Evolutionary conservation across 2,113 vertebrate species (phyloP).

Genomic region (Cebus imitator): DNA sequence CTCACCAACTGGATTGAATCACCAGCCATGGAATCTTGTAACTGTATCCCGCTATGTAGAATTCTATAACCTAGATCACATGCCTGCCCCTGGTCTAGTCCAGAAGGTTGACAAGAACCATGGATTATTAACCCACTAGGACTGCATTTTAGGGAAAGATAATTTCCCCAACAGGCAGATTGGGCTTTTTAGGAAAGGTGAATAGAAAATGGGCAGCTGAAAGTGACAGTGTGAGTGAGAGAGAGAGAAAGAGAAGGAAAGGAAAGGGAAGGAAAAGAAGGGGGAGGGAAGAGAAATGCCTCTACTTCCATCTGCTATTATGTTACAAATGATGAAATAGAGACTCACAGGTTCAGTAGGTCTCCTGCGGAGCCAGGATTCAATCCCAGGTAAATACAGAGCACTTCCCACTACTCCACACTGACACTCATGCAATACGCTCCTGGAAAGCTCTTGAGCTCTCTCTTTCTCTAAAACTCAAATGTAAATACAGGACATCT

Average conservation of each 20-base stretch:
- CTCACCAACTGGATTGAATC: neutral
- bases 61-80: neutral
- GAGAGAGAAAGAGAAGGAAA: rapidly evolving
- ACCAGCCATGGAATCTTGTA: neutral
- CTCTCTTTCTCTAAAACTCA: neutral
- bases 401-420: neutral
- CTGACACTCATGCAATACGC: too few relatives aligned
- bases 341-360: neutral
- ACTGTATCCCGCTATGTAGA: neutral
- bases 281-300: rapidly evolving
- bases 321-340: neutral
- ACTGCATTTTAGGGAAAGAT: neutral
- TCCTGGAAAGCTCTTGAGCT: neutral
- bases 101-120: too few relatives aligned
- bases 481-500: neutral
- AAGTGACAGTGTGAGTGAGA: rapidly evolving
- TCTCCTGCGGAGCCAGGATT: neutral
- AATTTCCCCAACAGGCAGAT: neutral
- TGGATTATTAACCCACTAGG: neutral
- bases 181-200: neutral
- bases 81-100: neutral
- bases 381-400: neutral
- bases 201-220: neutral
- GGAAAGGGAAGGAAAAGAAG: neutral
- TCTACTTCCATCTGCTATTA: too few relatives aligned